phyloP scores from a whole-genome alignment of 2,113 vertebrate species.

The Martes martes region DNA sequence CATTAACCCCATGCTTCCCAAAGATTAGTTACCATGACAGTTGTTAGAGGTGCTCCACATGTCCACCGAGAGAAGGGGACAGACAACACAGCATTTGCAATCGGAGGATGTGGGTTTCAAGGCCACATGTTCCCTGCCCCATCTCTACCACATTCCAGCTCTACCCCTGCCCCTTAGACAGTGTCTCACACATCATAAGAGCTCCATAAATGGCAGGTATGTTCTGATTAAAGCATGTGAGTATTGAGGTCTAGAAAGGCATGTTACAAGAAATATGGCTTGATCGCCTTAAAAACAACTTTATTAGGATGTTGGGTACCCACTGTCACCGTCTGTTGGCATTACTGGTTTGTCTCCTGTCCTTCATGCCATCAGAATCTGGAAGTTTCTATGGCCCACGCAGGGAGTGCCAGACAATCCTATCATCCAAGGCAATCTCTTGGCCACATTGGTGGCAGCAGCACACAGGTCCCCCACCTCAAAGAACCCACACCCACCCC shows the following conservation, averaged over 20 bases:
- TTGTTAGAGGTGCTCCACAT: neutral
- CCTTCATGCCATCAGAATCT: neutral
- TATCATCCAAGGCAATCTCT: neutral
- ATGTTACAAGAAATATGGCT: neutral
- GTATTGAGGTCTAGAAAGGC: neutral
- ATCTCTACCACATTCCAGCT: neutral
- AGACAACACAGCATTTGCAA: neutral
- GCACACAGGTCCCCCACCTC: no score
- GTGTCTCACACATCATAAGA: neutral
- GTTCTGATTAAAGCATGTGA: neutral
- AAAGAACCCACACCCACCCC: neutral
- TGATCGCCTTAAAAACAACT: neutral
- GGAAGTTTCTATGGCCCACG: neutral
- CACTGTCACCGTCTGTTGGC: neutral
- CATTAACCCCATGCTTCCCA: neutral
- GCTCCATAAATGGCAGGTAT: neutral
- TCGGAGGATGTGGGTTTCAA: neutral
- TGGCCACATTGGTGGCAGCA: neutral
- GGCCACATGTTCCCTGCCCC: fast-evolving
- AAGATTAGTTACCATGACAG: neutral
- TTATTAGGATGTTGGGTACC: neutral
- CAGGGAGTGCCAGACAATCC: no score
- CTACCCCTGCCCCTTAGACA: fast-evolving
- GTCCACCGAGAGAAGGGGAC: neutral
- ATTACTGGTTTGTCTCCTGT: neutral